phyloP scores from a whole-genome alignment of 2,888 invertebrate genomes.

The Teleogryllus oceanicus region DNA sequence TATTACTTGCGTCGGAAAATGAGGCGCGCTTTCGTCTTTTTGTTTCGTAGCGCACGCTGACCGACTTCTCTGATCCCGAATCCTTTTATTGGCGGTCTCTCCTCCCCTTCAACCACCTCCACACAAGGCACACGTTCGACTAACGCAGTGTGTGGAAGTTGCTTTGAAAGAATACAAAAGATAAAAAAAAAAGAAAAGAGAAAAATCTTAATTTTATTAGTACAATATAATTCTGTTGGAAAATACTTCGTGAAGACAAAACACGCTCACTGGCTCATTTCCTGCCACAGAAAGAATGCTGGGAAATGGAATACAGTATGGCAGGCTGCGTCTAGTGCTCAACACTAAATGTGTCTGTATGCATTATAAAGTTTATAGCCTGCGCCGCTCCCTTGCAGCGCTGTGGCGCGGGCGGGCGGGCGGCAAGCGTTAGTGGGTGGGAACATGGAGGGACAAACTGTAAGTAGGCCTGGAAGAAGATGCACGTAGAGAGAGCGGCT shows the following conservation, averaged over 20 bases:
- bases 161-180: not conserved
- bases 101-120: not conserved
- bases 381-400: not conserved
- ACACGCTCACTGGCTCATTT: slow-evolving; percentile 18
- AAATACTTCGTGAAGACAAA: slow-evolving; percentile 4
- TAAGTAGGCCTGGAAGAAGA: no score
- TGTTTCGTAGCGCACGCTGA: not conserved
- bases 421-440: no score
- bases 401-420: not conserved
- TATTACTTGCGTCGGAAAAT: not conserved
- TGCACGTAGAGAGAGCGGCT: no score
- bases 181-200: not conserved
- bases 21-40: not conserved
- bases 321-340: not conserved
- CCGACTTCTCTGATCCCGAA: not conserved
- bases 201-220: slow-evolving; percentile 10
- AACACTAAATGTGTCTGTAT: slow-evolving; percentile 4
- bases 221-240: slow-evolving; percentile 11
- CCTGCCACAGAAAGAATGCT: not conserved
- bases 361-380: slow-evolving; percentile 9
- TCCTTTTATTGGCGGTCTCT: not conserved
- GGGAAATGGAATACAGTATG: slow-evolving; percentile 1
- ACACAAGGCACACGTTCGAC: not conserved
- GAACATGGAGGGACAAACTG: no score
- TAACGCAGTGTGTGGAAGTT: not conserved